Evolutionary conservation across 37 sponge, comb jelly and placozoan genomes (phyloP).

Genomic region (Diacarnus erythraeanus): DNA sequence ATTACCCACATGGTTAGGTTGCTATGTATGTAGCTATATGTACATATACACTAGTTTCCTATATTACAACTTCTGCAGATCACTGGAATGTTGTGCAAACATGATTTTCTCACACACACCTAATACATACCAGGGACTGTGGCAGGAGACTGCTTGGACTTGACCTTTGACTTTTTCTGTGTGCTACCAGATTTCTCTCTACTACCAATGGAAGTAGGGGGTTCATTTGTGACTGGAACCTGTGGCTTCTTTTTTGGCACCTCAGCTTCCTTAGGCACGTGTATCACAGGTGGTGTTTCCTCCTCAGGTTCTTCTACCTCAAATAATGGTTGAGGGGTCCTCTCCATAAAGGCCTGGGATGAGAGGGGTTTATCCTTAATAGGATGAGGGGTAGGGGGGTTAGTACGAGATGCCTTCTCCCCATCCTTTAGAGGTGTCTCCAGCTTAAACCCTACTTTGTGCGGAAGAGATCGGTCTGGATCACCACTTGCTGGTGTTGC

Average conservation of each 20-base stretch:
- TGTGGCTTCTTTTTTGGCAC: not conserved
- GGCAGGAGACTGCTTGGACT: not conserved
- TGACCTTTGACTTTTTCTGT: constrained; percentile 2
- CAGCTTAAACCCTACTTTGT: constrained; percentile 31
- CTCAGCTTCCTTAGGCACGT: not conserved
- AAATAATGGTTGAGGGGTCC: constrained; percentile 18
- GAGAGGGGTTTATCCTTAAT: not conserved
- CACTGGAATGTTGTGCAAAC: too few species aligned
- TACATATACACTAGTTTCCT: too few species aligned
- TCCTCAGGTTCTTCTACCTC: constrained; percentile 15
- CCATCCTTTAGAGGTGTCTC: constrained; percentile 13
- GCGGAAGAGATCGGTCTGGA: constrained; percentile 15
- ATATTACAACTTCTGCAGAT: too few species aligned
- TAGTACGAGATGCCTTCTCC: constrained; percentile 2
- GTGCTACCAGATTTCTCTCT: not conserved
- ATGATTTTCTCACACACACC: too few species aligned
- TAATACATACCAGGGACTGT: too few species aligned
- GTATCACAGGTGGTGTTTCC: not conserved
- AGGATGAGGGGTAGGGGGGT: constrained; percentile 57
- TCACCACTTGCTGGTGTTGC: not conserved
- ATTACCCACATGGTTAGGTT: not conserved
- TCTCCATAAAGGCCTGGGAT: not conserved
- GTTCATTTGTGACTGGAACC: not conserved
- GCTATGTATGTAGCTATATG: too few species aligned
- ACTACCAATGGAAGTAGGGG: not conserved